These are phyloP conservation scores for Noctua fimbriata DNA, from an alignment of 2,888 invertebrate species.

Conservation along the genomic window DNA sequence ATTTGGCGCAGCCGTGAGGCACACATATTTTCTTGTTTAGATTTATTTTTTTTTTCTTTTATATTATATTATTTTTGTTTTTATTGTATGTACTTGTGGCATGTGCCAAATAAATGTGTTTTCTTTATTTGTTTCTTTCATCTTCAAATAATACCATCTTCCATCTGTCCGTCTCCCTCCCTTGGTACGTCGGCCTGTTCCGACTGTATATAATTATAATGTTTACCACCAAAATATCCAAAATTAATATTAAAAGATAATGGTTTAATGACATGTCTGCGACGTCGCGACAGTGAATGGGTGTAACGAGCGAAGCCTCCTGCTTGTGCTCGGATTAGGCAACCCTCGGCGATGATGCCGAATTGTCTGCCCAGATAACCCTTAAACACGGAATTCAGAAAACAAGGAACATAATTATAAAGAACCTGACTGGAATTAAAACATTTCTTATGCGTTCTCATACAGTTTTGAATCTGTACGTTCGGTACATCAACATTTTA, in stretches of 20 bases:
- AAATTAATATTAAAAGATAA: constrained; percentile 30
- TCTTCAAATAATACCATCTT: not conserved
- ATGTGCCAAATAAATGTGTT: too few species aligned
- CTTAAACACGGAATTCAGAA: constrained; percentile 5
- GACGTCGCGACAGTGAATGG: constrained; percentile 25
- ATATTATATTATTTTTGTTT: too few species aligned
- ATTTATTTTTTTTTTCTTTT: too few species aligned
- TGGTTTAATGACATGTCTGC: constrained; percentile 26
- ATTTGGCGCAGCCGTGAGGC: too few species aligned
- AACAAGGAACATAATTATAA: not conserved
- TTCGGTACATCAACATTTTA: not conserved
- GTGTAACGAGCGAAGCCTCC: constrained; percentile 36
- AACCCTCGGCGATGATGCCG: constrained; percentile 23
- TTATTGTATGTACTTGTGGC: too few species aligned
- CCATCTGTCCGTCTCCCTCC: not conserved
- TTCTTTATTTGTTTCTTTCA: too few species aligned
- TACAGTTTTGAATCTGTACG: not conserved
- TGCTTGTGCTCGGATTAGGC: constrained; percentile 30
- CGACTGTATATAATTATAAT: not conserved
- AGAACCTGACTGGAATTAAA: not conserved
- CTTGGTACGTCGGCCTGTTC: not conserved
- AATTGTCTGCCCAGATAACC: constrained; percentile 33
- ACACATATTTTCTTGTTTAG: too few species aligned
- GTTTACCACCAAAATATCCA: not conserved
- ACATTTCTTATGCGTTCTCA: not conserved